These are phyloP conservation scores for Rissa tridactyla DNA, from an alignment of 2,113 vertebrate species.

Conservation along the genomic window DNA sequence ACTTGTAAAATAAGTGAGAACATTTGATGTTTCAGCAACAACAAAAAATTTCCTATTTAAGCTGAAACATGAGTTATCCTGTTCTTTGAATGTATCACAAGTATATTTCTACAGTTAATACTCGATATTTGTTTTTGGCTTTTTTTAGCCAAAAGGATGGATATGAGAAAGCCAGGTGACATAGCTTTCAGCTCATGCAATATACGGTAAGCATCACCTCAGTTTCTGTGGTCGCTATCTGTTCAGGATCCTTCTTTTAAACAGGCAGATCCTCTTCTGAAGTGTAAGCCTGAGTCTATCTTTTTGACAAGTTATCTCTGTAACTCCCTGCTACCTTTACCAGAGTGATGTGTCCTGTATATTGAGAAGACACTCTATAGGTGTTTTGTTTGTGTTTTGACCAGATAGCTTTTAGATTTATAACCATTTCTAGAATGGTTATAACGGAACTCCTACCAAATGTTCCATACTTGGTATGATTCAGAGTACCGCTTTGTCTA, in stretches of 20 bases:
- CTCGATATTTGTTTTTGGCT: accelerated
- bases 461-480: neutral
- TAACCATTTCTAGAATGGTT: neutral
- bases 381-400: neutral
- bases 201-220: neutral
- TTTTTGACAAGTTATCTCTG: neutral
- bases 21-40: neutral
- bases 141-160: neutral
- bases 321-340: neutral
- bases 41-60: neutral
- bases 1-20: neutral
- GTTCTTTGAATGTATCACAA: neutral
- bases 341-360: neutral
- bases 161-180: neutral
- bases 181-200: neutral
- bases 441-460: neutral
- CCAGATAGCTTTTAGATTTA: neutral
- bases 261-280: neutral
- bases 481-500: neutral
- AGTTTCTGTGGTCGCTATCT: neutral
- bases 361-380: neutral
- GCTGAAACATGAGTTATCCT: neutral
- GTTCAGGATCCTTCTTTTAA: neutral
- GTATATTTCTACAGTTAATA: neutral
- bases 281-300: neutral